Evolutionary conservation across 2,113 vertebrate genomes (phyloP).

Genomic region (Redunca redunca): DNA sequence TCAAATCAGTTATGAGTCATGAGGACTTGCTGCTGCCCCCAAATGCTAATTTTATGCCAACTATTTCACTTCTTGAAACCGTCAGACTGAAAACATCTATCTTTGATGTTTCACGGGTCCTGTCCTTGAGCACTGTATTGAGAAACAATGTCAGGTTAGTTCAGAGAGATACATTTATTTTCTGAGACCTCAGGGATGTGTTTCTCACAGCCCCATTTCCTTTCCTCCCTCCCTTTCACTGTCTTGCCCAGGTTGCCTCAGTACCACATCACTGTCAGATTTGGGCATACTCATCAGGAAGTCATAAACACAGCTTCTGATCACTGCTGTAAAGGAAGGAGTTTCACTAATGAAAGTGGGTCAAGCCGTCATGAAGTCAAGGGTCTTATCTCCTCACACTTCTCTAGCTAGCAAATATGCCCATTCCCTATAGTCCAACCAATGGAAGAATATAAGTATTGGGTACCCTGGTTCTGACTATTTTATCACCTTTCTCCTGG

Average conservation of each 20-base stretch:
- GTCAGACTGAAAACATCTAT: neutral
- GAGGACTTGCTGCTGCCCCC: neutral
- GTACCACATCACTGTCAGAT: neutral
- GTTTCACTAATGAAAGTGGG: neutral
- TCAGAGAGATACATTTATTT: neutral
- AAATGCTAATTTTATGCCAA: constrained; percentile 27
- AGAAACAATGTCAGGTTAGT: neutral
- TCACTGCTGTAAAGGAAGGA: neutral
- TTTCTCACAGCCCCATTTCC: neutral
- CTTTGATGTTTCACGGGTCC: neutral
- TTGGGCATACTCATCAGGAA: neutral
- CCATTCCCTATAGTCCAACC: neutral
- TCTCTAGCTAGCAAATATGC: neutral
- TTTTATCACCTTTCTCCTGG: neutral
- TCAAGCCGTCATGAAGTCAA: neutral
- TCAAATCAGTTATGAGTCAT: neutral
- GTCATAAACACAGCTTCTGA: neutral
- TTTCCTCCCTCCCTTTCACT: neutral
- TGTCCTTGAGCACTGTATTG: neutral
- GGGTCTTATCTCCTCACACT: neutral
- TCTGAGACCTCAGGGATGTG: neutral
- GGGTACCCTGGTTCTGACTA: neutral
- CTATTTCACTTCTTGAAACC: neutral
- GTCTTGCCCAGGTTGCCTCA: neutral
- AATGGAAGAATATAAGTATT: neutral